phyloP scores from a whole-genome alignment of 2,797 vertebrate species.

The Trachurus trachurus region DNA sequence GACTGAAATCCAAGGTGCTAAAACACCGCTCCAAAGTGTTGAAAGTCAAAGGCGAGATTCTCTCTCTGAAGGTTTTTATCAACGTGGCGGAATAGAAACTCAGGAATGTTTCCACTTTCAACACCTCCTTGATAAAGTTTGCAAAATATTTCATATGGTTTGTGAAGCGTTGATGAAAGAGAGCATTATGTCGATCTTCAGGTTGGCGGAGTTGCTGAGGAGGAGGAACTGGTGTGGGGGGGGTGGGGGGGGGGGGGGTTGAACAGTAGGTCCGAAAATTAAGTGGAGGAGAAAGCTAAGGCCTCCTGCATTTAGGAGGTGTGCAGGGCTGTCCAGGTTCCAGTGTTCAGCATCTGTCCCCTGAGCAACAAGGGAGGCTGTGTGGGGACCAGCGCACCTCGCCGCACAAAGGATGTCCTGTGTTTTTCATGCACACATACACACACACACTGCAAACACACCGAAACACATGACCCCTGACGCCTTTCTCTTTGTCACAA shows the following conservation, averaged over 20 bases:
- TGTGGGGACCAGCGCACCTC: conserved; percentile 61
- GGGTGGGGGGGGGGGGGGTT: conserved; percentile 25
- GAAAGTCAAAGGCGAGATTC: conserved; percentile 53
- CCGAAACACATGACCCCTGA: conserved; percentile 46
- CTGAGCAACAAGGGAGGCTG: conserved; percentile 75
- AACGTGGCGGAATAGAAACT: conserved; percentile 42
- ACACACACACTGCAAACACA: conserved; percentile 30
- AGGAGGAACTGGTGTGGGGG: not conserved
- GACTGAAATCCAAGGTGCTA: conserved; percentile 59
- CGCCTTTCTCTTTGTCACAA: conserved; percentile 73
- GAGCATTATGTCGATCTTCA: conserved; percentile 66
- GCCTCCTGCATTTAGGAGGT: conserved; percentile 77
- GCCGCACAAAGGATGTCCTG: conserved; percentile 75
- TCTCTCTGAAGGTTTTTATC: conserved; percentile 58
- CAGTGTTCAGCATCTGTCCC: conserved; percentile 72
- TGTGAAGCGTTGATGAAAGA: conserved; percentile 76
- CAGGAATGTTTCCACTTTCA: conserved; percentile 65
- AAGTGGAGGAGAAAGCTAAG: conserved; percentile 60
- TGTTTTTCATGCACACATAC: conserved; percentile 51
- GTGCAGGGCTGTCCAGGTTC: conserved; percentile 71
- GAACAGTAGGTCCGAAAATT: conserved; percentile 44
- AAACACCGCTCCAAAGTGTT: conserved; percentile 40
- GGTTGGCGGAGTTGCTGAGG: conserved; percentile 4
- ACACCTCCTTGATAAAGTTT: conserved; percentile 75
- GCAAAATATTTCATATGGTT: conserved; percentile 58